Base-by-base conservation (phyloP, 2,797 vertebrate genomes). In the Lemur catta region DNA sequence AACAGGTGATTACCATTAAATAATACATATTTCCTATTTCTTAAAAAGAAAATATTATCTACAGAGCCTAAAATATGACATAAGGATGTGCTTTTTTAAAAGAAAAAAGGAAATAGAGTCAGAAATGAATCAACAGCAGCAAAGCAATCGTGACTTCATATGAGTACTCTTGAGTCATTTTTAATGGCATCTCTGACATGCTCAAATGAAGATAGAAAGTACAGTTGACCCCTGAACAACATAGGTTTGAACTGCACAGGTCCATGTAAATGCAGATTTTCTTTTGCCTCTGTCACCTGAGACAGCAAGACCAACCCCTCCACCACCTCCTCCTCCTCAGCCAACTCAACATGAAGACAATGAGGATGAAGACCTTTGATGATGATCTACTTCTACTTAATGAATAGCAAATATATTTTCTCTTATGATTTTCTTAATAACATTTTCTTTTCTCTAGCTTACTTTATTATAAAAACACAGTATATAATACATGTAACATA, bases 41-140 rank as follows among this genome's bases (percentile, higher is more conserved):
- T 65, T 69, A 59, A 61, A 89, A 92, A 57, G 72, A 69, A 91
- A 89, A 72, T 43, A 85, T 52, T n/a, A 86, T 35, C 57, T 55
- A 79, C 20, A 84, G 30, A 90, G 48, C n/a, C 72, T 81, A 38
- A 69, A 84, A 84, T 24, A 80, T 71, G 55, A 89, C n/a, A 69
- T 69, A 52, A 15, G 55, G 30, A 65, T 33, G 14, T 52, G 15
- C 46, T 89, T 92, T 69, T 72, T 41, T n/a, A 17, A 65, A 26
- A 59, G 7, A 69, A 95, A 91, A 72, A 22, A 74, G 28, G 50
- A 87, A 93, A 93, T 63, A 67, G 41, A 43, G 71, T 43, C 59
- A 94, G 59, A 95, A 90, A 92, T 67, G 43, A 91, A 71, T 90
- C 61, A 69, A 9, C 52, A 78, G 35, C 7, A 94, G 30, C 69